Evolutionary conservation across 2,797 vertebrate genomes (phyloP), one percentile per base, ranked within the genome.

Genomic region (Peromyscus eremicus): DNA sequence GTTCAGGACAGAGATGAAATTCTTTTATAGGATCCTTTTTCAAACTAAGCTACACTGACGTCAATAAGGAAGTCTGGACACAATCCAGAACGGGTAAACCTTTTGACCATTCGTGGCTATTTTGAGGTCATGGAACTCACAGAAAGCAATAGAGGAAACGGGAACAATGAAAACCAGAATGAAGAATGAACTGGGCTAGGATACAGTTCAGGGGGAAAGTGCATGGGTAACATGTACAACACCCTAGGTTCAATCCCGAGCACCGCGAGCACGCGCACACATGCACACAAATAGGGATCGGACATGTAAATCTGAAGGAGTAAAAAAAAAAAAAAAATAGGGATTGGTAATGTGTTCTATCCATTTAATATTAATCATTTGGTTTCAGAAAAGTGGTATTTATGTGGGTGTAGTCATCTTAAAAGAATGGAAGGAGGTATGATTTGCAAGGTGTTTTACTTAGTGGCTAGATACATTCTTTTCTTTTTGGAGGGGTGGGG

Each of bases 381-480:
- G n/a, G 89, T 13, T 81, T 96, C 77, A 95, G 10, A 96, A 46
- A 94, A 81, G 92, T 86, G 29, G 43, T 91, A 34, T 68, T 73
- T 84, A 19, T 92, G 25, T 91, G 37, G n/a, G n/a, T 89, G 83
- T 1, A 77, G 68, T 71, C 32, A 66, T 57, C 40, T 73, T 91
- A 95, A 66, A 83, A 13, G 16, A 91, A 92, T 7, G 80, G 52
- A 34, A 75, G 91, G 43, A 34, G 16, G 23, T 3, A 10, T n/a
- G 49, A 79, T 62, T 86, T 75, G 66, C 49, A 73, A 76, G 55
- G 64, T 90, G 3, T 79, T 94, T 93, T 75, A 73, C 10, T 34
- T 82, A 27, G 32, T 91, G 37, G 43, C 34, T 96, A 27, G 55
- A 77, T 64, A n/a, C 2, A 52, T 14, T 52, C 8, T 79, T 68